Evolutionary conservation across 2,888 invertebrate genomes (phyloP).

Genomic region (Drosophila buzzatii): DNA sequence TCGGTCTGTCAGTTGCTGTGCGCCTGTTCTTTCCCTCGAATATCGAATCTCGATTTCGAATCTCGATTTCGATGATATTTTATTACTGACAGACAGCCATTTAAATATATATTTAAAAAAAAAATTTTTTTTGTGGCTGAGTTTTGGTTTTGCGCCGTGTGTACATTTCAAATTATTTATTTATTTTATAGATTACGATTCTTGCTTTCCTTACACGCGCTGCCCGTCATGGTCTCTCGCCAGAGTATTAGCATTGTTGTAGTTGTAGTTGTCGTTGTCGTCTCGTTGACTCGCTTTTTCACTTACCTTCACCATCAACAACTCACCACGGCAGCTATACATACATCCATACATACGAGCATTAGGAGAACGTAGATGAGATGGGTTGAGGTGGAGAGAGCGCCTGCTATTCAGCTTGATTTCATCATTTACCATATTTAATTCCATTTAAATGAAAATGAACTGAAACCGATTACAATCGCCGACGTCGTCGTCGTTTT

Average conservation of each 20-base stretch:
- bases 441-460: conserved; percentile 79
- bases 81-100: conserved; percentile 58
- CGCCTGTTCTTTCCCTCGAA: conserved; percentile 84
- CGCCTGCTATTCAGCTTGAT: conserved; percentile 61
- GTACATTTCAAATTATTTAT: conserved; percentile 70
- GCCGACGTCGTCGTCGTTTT: conserved; percentile 32
- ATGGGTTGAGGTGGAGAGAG: conserved; percentile 9
- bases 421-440: conserved; percentile 80
- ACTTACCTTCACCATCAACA: conserved; percentile 77
- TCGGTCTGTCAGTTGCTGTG: conserved; percentile 68
- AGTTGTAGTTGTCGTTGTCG: conserved; percentile 42
- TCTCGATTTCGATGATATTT: conserved; percentile 84
- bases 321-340: conserved; percentile 46
- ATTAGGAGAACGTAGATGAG: neutral
- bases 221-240: conserved; percentile 38
- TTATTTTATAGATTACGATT: conserved; percentile 76
- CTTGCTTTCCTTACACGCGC: conserved; percentile 52
- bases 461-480: conserved; percentile 80
- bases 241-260: conserved; percentile 61
- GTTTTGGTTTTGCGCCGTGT: conserved; percentile 39
- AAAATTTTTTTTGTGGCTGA: conserved; percentile 26
- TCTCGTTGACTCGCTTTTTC: conserved; percentile 62
- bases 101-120: conserved; percentile 14
- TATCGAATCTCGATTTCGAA: conserved; percentile 85
- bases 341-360: neutral